Base-by-base conservation (phyloP, 1,140 invertebrate species). In the Pogonognathellus flavescens region DNA sequence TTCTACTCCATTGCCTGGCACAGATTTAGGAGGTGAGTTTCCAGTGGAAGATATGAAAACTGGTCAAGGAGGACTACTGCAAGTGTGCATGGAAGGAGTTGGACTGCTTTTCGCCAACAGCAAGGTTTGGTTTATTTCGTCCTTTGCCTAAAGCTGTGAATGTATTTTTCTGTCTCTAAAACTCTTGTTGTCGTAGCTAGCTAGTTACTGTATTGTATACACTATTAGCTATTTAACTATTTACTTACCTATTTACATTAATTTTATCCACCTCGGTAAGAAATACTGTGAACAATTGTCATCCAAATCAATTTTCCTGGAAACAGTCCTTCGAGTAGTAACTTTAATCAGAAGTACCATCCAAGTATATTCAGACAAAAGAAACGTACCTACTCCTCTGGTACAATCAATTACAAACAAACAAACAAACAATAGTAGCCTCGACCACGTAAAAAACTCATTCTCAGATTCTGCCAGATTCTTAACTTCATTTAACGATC, bases 31-130 rank as follows among this genome's bases (percentile, higher is more conserved):
- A 16, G 98, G 98, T 5, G 98, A 99, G 92, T 99, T 99, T 92
- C 98, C 98, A 0, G 96, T 99, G 25, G 97, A 98, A 90, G 98
- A 99, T 91, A 95, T 99, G 92, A 95, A 95, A 89, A 96, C 97
- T 3, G 97, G 97, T 31, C 97, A 99, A 92, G 98, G 98, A 80
- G 98, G 98, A 13, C 93, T 99, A 52, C 94, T 99, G 83, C 98
- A 99, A 94, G 98, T 99, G 89, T 99, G 98, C 93, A 98, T 99
- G 94, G 98, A 99, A 92, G 98, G 98, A 89, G 97, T 99, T 89
- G 97, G 97, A 88, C 94, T 99, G 86, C 95, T 99, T 86, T 99
- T 99, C 92, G 98, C 97, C 88, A 98, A 98, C 91, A 98, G 97
- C 94, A 99, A 99, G 97, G 98, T 99, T 95, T 62, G 80, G 60